Conservation (phyloP, 2,113 vertebrate species). For the Calyptomena viridis region DNA sequence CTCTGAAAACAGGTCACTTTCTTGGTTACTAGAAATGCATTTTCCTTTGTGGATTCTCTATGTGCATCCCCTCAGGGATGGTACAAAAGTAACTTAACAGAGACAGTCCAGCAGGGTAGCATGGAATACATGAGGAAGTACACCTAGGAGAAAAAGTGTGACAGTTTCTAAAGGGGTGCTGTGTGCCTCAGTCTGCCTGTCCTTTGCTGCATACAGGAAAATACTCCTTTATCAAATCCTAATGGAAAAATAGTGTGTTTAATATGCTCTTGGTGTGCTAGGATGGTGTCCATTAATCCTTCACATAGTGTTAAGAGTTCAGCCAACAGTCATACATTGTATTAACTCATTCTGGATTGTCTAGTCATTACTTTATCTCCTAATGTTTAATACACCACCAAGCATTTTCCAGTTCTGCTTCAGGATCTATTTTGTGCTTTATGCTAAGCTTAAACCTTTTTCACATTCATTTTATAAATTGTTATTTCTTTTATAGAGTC, state of each 20-base stretch:
- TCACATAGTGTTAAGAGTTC: background rate
- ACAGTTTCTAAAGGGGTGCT: background rate
- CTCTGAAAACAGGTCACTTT: background rate
- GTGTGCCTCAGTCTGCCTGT: background rate
- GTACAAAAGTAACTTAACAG: background rate
- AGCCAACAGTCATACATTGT: background rate
- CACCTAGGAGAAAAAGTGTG: fast-evolving
- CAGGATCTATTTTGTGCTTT: background rate
- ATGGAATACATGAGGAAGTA: background rate
- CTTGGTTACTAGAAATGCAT: background rate
- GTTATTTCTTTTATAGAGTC: conserved; percentile 6
- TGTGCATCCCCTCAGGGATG: fast-evolving
- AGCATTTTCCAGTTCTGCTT: background rate
- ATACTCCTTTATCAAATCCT: background rate
- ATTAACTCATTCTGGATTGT: background rate
- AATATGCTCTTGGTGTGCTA: background rate
- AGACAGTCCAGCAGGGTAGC: background rate
- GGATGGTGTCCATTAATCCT: background rate
- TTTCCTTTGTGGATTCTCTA: background rate
- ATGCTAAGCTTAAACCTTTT: background rate
- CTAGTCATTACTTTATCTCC: background rate
- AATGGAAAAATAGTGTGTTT: background rate
- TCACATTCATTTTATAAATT: conserved; percentile 1
- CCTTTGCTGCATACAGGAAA: background rate
- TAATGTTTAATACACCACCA: background rate